Percentiles rank a stretch among this genome's conserved stretches.
phyloP scores from a whole-genome alignment of 2,888 invertebrate genomes.

The Drosophila longiperda region DNA sequence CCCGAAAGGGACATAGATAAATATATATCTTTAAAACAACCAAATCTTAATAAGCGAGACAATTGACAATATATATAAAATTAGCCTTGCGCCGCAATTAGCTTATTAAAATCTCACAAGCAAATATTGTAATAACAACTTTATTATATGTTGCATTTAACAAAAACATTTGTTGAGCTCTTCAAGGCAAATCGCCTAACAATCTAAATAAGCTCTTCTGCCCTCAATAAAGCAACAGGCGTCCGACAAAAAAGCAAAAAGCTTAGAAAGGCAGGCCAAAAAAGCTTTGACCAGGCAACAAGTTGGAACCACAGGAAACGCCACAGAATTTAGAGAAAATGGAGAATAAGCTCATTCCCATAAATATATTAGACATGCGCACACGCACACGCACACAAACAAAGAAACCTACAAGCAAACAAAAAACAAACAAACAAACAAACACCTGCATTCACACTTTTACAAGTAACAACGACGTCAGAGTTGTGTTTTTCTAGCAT shows the following conservation, averaged over 20 bases:
- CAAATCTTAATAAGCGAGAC: constrained; percentile 4
- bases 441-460: constrained; percentile 40
- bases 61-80: constrained; percentile 2
- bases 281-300: constrained; percentile 66
- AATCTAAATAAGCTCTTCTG: constrained; percentile 25
- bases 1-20: constrained; percentile 11
- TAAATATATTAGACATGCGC: constrained; percentile 10
- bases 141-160: not conserved
- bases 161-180: not conserved
- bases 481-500: constrained; percentile 36
- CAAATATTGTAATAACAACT: not conserved
- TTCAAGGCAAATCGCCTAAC: not conserved
- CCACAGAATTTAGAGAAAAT: constrained; percentile 4
- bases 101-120: not conserved
- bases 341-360: not conserved
- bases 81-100: constrained; percentile 2
- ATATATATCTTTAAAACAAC: constrained; percentile 4
- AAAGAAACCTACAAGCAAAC: not conserved
- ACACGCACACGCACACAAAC: constrained; percentile 10
- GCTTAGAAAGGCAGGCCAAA: constrained; percentile 39
- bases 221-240: constrained; percentile 60
- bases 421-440: constrained; percentile 11
- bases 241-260: constrained; percentile 38
- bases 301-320: constrained; percentile 62
- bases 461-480: constrained; percentile 36